Percentiles rank a stretch among this genome's conserved stretches.
Evolutionary conservation across 2,113 vertebrate species (phyloP).

Genomic region (Daphoenositta chrysoptera): DNA sequence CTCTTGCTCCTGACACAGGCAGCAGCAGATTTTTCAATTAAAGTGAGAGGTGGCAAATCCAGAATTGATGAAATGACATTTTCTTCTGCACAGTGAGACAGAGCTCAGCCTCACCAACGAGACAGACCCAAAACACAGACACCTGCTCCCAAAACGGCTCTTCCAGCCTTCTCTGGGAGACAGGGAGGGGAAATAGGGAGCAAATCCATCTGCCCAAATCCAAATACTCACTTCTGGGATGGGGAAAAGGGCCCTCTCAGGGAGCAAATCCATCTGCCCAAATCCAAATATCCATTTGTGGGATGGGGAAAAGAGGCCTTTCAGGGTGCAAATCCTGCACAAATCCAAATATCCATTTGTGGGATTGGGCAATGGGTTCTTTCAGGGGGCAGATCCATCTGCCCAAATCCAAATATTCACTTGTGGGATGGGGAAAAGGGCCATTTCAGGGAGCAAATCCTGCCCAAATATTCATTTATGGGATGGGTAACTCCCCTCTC

Average conservation of each 20-base stretch:
- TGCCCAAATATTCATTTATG: background rate
- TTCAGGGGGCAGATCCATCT: background rate
- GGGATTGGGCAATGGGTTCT: background rate
- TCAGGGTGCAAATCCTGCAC: too few relatives aligned
- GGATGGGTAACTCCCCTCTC: background rate
- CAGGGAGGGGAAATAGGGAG: background rate
- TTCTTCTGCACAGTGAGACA: background rate
- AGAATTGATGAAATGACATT: slow-evolving; percentile 33
- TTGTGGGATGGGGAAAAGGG: background rate
- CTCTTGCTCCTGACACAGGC: background rate
- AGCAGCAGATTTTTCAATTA: slow-evolving; percentile 19
- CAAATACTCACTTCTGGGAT: background rate
- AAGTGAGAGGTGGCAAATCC: slow-evolving; percentile 11
- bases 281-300: background rate
- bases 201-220: background rate
- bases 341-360: background rate
- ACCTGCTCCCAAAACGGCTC: background rate
- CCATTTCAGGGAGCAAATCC: background rate
- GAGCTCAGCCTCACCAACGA: background rate
- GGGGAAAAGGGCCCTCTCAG: background rate
- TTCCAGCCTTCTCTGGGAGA: background rate
- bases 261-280: background rate
- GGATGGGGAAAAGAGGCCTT: background rate
- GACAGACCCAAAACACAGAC: background rate
- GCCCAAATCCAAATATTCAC: background rate